phyloP scores from a whole-genome alignment of 2,888 invertebrate genomes.

The Seira sanloemensis region DNA sequence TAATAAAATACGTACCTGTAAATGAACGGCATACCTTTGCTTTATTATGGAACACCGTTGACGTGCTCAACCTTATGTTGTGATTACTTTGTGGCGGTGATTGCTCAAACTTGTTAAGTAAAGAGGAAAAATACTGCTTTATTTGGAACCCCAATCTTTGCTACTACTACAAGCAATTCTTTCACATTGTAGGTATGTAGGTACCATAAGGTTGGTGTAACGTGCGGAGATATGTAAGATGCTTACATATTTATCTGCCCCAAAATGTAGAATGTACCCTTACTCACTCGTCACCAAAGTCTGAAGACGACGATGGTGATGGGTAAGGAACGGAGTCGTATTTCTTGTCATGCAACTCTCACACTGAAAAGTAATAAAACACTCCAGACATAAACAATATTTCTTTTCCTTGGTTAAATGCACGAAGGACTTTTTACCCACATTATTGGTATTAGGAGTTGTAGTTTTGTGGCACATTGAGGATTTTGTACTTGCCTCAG shows the following conservation, averaged over 20 bases:
- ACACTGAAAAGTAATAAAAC: background rate
- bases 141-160: background rate
- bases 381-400: background rate
- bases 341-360: background rate
- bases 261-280: background rate
- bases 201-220: too few species aligned
- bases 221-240: background rate
- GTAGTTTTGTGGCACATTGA: background rate
- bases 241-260: too few species aligned
- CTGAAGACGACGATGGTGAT: background rate
- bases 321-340: slow-evolving; percentile 4
- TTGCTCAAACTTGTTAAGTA: slow-evolving; percentile 54
- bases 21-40: background rate
- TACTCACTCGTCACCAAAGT: background rate
- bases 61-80: slow-evolving; percentile 28
- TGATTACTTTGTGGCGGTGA: slow-evolving; percentile 40
- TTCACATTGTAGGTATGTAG: background rate
- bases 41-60: background rate
- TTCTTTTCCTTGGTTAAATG: background rate
- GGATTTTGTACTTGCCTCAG: slow-evolving; percentile 13
- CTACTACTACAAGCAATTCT: slow-evolving; percentile 30
- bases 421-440: background rate
- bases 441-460: background rate
- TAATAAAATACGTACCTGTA: slow-evolving; percentile 5
- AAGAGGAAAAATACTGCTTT: slow-evolving; percentile 30